phyloP scores from a whole-genome alignment of 2,797 vertebrate species.

The Amniataba percoides region DNA sequence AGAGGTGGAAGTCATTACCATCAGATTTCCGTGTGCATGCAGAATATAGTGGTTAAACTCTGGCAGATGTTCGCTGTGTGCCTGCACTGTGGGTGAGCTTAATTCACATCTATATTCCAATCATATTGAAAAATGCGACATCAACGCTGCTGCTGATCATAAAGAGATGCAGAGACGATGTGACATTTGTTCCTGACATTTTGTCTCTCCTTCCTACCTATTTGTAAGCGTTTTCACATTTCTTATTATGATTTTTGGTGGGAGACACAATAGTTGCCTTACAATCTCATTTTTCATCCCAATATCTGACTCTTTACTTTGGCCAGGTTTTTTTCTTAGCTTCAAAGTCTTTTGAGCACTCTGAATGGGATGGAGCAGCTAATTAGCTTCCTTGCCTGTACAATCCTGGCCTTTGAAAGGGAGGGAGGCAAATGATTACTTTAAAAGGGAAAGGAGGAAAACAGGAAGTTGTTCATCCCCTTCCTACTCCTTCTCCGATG shows the following conservation, averaged over 20 bases:
- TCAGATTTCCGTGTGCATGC: constrained; percentile 52
- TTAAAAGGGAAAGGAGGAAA: constrained; percentile 48
- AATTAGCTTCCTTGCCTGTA: constrained; percentile 64
- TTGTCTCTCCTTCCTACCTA: background rate
- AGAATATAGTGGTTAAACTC: constrained; percentile 37
- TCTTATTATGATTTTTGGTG: constrained; percentile 4
- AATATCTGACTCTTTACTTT: constrained; percentile 20
- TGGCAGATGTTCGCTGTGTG: constrained; percentile 55
- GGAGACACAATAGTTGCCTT: constrained; percentile 18
- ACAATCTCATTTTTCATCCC: constrained; percentile 39
- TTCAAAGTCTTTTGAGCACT: constrained; percentile 62
- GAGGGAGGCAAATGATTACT: constrained; percentile 31
- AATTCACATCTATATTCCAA: constrained; percentile 37
- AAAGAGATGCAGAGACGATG: background rate
- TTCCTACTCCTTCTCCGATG: constrained; percentile 26
- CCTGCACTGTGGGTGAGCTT: constrained; percentile 29
- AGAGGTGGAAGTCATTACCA: constrained; percentile 76
- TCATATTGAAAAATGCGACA: constrained; percentile 8
- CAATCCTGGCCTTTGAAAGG: constrained; percentile 43
- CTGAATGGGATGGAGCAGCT: constrained; percentile 46
- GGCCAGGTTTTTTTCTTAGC: constrained; percentile 22
- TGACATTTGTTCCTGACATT: constrained; percentile 8
- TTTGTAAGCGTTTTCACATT: constrained; percentile 18
- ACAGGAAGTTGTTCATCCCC: constrained; percentile 43
- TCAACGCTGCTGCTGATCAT: constrained; percentile 1